Evolutionary conservation across 1,140 invertebrate species (phyloP).

Genomic region (Anoplolepis gracilipes): DNA sequence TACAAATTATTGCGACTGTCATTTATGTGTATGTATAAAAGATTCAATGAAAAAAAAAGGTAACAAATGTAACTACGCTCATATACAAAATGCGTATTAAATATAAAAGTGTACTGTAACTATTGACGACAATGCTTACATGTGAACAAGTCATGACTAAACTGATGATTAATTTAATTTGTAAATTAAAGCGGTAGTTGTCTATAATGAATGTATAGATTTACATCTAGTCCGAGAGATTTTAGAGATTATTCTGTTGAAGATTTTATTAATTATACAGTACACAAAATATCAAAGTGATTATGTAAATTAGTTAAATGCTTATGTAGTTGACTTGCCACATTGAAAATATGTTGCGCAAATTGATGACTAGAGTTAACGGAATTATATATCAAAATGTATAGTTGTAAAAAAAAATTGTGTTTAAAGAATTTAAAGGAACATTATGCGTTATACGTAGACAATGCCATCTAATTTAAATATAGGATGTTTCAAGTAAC

Average conservation of each 20-base stretch:
- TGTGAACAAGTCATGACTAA: slow-evolving; percentile 9
- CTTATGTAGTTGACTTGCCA: not conserved
- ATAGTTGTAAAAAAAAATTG: slow-evolving; percentile 36
- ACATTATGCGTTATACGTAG: not conserved
- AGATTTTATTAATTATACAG: slow-evolving; percentile 4
- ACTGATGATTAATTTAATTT: slow-evolving; percentile 9
- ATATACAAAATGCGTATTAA: slow-evolving; percentile 10
- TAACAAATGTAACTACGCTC: not conserved
- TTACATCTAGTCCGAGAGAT: not conserved
- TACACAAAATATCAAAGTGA: not conserved
- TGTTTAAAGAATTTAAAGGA: slow-evolving; percentile 18
- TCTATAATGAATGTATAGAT: slow-evolving; percentile 23
- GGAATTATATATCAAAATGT: slow-evolving; percentile 26
- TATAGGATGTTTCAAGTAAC: not conserved
- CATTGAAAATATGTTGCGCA: slow-evolving; percentile 10
- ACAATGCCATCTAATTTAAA: slow-evolving; percentile 29
- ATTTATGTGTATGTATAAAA: slow-evolving; percentile 8
- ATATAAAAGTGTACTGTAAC: slow-evolving; percentile 10
- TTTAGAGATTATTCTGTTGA: not conserved
- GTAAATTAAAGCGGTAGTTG: slow-evolving; percentile 15
- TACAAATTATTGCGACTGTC: slow-evolving; percentile 14
- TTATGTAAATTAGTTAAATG: slow-evolving; percentile 15
- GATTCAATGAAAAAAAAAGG: slow-evolving; percentile 2
- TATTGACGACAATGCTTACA: slow-evolving; percentile 18
- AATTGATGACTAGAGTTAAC: not conserved